phyloP scores from a whole-genome alignment of 2,113 vertebrate species.

The Herpailurus yagouaroundi region DNA sequence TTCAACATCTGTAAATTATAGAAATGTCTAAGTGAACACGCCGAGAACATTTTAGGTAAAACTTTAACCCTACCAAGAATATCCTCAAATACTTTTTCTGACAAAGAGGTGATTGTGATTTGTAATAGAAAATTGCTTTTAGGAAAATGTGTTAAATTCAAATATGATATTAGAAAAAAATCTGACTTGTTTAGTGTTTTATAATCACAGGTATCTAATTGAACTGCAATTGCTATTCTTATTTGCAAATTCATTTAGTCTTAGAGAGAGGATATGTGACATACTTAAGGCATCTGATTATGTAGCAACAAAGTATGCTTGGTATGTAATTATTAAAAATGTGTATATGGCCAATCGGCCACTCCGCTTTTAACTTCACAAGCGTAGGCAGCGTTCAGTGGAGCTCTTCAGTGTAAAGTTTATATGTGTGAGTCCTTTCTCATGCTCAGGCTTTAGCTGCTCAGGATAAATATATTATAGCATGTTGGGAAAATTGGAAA shows the following conservation, averaged over 20 bases:
- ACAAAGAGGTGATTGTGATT: not conserved
- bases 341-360: not conserved
- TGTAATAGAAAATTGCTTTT: slow-evolving; percentile 54
- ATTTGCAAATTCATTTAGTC: slow-evolving; percentile 27
- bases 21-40: slow-evolving; percentile 15
- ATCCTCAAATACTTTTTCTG: slow-evolving; percentile 9
- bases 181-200: slow-evolving; percentile 40
- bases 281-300: not conserved
- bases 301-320: not conserved
- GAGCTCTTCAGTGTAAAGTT: not conserved
- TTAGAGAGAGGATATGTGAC: not conserved
- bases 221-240: slow-evolving; percentile 4
- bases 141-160: slow-evolving; percentile 65
- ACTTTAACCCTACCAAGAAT: not conserved
- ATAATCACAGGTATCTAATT: not conserved
- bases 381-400: not conserved
- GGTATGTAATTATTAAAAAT: not conserved
- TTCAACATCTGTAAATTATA: slow-evolving; percentile 9
- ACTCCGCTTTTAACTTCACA: not conserved
- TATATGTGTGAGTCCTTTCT: not conserved
- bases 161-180: slow-evolving; percentile 53
- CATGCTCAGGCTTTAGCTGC: not conserved
- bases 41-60: slow-evolving; percentile 38
- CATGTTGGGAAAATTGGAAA: not conserved
- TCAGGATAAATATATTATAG: not conserved